These are phyloP conservation scores for Uloborus diversus DNA, from an alignment of 1,140 invertebrate genomes.

Conservation along the genomic window DNA sequence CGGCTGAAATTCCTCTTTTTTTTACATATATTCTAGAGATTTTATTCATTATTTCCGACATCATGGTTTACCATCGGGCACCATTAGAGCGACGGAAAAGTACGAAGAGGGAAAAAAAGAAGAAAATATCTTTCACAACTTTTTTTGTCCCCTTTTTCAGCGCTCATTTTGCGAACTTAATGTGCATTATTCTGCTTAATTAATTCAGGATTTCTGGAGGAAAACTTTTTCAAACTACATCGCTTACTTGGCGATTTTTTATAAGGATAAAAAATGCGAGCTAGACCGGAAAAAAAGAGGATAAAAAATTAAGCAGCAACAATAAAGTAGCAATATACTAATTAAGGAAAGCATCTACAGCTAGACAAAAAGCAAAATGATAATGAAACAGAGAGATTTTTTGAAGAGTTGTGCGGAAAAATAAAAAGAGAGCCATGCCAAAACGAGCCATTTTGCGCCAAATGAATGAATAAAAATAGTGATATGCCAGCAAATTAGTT, in stretches of 20 bases:
- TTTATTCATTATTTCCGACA: conserved; percentile 56
- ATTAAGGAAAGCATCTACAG: conserved; percentile 37
- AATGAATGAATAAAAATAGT: conserved; percentile 52
- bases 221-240: conserved; percentile 8
- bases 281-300: conserved; percentile 24
- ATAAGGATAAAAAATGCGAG: no score
- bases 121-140: conserved; percentile 10
- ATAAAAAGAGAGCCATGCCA: not conserved
- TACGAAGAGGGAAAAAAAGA: conserved; percentile 23
- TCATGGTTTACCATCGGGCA: conserved; percentile 50
- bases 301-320: conserved; percentile 35
- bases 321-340: conserved; percentile 54
- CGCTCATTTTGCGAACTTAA: conserved; percentile 54
- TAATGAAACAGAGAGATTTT: not conserved
- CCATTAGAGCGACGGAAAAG: conserved; percentile 22
- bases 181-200: conserved; percentile 55
- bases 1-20: conserved; percentile 7
- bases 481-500: conserved; percentile 52
- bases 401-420: not conserved
- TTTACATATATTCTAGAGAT: conserved; percentile 27
- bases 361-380: conserved; percentile 9
- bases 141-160: conserved; percentile 3
- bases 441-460: conserved; percentile 40
- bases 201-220: conserved; percentile 52
- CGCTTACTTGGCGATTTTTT: conserved; percentile 54